A percentile compares a stretch with the other conserved stretches of the same genome.
phyloP scores from a whole-genome alignment of 2,113 vertebrate genomes.

The Nyctibius bracteatus region DNA sequence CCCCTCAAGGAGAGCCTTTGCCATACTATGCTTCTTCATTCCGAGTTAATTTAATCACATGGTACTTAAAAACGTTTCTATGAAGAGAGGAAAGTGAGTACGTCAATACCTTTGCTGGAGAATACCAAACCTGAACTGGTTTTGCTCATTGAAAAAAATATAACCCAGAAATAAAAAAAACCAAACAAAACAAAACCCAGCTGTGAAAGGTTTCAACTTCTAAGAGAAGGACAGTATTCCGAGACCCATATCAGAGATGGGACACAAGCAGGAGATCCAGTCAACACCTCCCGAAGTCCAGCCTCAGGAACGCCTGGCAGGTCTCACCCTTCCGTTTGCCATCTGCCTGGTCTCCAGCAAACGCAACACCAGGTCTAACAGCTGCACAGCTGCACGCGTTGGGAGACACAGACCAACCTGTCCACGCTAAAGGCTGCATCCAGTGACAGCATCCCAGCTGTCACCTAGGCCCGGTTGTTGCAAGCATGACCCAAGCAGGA shows the following conservation, averaged over 20 bases:
- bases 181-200: too few relatives aligned
- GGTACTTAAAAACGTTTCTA: background rate
- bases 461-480: background rate
- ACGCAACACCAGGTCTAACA: background rate
- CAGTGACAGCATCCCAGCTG: background rate
- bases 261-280: background rate
- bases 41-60: slow-evolving; percentile 2
- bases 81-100: background rate
- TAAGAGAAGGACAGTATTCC: background rate
- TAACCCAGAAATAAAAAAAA: background rate
- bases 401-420: background rate
- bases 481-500: rapidly evolving
- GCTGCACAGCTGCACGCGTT: background rate
- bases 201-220: background rate
- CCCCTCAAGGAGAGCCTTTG: slow-evolving; percentile 7
- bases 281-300: background rate
- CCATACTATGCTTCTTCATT: background rate
- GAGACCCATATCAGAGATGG: background rate
- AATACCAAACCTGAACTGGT: background rate
- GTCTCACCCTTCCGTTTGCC: background rate
- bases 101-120: background rate
- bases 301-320: rapidly evolving
- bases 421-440: background rate
- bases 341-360: background rate
- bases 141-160: background rate